phyloP scores from a whole-genome alignment of 2,888 invertebrate species.

The Drosophila cognata region DNA sequence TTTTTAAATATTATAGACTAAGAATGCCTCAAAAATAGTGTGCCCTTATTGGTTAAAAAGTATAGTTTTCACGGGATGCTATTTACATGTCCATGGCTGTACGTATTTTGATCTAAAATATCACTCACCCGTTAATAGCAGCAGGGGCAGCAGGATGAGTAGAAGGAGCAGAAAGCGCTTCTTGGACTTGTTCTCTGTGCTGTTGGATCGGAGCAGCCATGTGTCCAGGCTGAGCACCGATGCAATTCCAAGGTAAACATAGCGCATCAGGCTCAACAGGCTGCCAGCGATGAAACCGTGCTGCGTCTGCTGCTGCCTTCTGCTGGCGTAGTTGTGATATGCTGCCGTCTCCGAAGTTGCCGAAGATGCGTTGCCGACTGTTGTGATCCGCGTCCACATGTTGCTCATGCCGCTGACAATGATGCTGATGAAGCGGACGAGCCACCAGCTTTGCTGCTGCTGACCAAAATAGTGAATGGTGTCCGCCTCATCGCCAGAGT shows the following conservation, averaged over 20 bases:
- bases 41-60: neutral
- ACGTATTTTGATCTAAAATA: neutral
- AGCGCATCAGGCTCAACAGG: constrained; percentile 69
- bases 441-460: constrained; percentile 71
- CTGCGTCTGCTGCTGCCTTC: constrained; percentile 58
- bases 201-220: constrained; percentile 79
- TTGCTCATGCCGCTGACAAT: constrained; percentile 72
- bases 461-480: constrained; percentile 61
- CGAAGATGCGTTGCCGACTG: constrained; percentile 32
- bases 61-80: neutral
- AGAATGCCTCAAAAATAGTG: neutral
- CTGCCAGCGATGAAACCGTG: constrained; percentile 72
- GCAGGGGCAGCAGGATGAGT: constrained; percentile 86
- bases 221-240: constrained; percentile 83
- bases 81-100: neutral
- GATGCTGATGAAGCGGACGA: constrained; percentile 74
- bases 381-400: constrained; percentile 65
- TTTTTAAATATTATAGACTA: neutral
- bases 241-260: constrained; percentile 81
- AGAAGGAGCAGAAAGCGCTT: constrained; percentile 83
- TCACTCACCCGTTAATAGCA: constrained; percentile 87
- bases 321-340: constrained; percentile 67
- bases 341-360: constrained; percentile 58
- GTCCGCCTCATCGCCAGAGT: constrained; percentile 84
- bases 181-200: constrained; percentile 76